phyloP scores from a whole-genome alignment of 2,888 invertebrate species.

The Drosophila neutralis region DNA sequence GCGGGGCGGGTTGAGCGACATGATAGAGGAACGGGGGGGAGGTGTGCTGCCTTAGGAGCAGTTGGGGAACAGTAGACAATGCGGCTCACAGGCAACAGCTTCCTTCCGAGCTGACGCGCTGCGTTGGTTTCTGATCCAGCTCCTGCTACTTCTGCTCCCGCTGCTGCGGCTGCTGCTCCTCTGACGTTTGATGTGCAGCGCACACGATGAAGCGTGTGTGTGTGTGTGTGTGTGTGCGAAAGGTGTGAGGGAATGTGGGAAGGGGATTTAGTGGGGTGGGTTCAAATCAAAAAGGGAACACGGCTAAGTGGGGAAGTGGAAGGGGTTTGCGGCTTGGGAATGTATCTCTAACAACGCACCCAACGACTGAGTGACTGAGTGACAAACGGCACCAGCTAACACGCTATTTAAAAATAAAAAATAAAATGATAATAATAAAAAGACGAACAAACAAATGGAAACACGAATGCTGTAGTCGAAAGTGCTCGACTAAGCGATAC shows the following conservation, averaged over 20 bases:
- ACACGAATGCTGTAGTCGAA: neutral
- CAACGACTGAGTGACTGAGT: conserved; percentile 23
- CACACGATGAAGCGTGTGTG: conserved; percentile 21
- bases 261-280: neutral
- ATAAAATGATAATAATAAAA: conserved; percentile 19
- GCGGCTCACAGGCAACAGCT: conserved; percentile 67
- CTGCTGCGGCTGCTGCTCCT: neutral
- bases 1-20: neutral
- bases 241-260: neutral
- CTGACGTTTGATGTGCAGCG: conserved; percentile 61
- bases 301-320: neutral
- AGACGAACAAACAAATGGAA: conserved; percentile 3
- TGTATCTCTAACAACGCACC: conserved; percentile 42
- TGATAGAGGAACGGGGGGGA: neutral
- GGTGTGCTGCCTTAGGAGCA: neutral
- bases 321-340: neutral
- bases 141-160: neutral
- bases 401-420: conserved; percentile 69
- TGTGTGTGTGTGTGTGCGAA: neutral
- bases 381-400: conserved; percentile 50
- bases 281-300: neutral
- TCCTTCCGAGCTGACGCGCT: conserved; percentile 74
- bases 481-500: neutral
- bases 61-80: conserved; percentile 44
- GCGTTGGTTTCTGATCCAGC: conserved; percentile 21